Percentiles rank a stretch among this genome's conserved stretches.
Evolutionary conservation across 1,140 invertebrate genomes (phyloP).

Genomic region (Bombus polaris): DNA sequence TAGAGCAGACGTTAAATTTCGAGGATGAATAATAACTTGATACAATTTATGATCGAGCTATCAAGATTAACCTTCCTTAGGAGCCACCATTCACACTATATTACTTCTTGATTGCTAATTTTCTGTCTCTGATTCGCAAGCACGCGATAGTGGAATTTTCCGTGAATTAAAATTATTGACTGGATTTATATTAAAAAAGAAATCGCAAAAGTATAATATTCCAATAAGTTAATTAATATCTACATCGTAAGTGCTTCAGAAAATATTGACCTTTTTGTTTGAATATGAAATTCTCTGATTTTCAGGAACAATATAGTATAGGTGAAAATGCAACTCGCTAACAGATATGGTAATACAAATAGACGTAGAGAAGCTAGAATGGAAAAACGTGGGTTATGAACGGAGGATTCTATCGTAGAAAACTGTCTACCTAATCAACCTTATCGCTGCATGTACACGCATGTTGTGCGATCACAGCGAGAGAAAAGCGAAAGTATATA

Average conservation of each 20-base stretch:
- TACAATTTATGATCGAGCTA: background rate
- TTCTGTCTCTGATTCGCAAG: background rate
- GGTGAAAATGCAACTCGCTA: background rate
- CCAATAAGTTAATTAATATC: too few relatives aligned
- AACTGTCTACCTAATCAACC: background rate
- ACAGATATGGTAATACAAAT: background rate
- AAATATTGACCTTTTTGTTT: background rate
- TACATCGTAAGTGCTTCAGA: background rate
- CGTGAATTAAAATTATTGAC: background rate
- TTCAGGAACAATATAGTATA: background rate
- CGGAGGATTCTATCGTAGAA: background rate
- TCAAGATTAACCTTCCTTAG: background rate
- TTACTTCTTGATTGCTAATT: background rate
- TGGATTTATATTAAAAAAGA: background rate
- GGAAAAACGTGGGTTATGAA: background rate
- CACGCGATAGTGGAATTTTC: slow-evolving; percentile 3
- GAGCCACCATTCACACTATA: background rate
- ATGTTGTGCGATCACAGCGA: background rate
- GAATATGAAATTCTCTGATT: background rate
- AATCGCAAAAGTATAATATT: background rate
- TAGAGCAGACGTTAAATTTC: background rate
- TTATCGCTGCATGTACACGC: background rate
- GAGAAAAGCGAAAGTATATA: background rate
- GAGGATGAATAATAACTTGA: background rate
- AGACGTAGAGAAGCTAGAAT: background rate